phyloP scores from a whole-genome alignment of 2,888 invertebrate genomes.

The Drosophila mulleri region DNA sequence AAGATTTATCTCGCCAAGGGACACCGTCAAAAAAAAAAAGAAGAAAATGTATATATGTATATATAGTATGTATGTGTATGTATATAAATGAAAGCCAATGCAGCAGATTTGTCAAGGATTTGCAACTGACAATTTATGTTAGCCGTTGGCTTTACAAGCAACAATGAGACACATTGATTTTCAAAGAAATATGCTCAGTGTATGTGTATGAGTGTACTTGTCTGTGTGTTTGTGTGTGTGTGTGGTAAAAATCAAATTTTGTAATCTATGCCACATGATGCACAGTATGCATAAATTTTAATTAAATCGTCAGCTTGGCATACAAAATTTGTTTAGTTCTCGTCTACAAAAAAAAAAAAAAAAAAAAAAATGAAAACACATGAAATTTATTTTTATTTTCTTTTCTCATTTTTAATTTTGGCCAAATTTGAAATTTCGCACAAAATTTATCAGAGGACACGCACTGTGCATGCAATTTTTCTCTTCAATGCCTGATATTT shows the following conservation, averaged over 20 bases:
- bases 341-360: too few relatives aligned
- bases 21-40: constrained; percentile 37
- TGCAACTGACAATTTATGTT: constrained; percentile 74
- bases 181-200: constrained; percentile 12
- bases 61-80: constrained; percentile 1
- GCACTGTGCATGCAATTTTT: constrained; percentile 14
- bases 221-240: constrained; percentile 6
- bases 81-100: constrained; percentile 47
- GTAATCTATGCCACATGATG: constrained; percentile 57
- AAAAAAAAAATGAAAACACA: constrained; percentile 27
- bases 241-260: constrained; percentile 25
- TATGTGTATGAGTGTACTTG: constrained; percentile 18
- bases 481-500: not conserved
- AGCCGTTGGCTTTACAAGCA: constrained; percentile 52
- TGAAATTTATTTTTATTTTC: constrained; percentile 31
- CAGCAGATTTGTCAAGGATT: constrained; percentile 79
- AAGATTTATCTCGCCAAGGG: constrained; percentile 72
- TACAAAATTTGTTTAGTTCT: constrained; percentile 18
- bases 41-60: not conserved
- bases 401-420: constrained; percentile 8
- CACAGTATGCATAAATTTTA: constrained; percentile 69
- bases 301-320: constrained; percentile 50
- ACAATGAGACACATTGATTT: constrained; percentile 7
- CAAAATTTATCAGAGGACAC: constrained; percentile 49
- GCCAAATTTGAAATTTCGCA: constrained; percentile 30